Percentiles rank a stretch among this genome's conserved stretches.
Evolutionary conservation across 2,797 vertebrate genomes (phyloP).

Genomic region (Orientallactaga sibirica): DNA sequence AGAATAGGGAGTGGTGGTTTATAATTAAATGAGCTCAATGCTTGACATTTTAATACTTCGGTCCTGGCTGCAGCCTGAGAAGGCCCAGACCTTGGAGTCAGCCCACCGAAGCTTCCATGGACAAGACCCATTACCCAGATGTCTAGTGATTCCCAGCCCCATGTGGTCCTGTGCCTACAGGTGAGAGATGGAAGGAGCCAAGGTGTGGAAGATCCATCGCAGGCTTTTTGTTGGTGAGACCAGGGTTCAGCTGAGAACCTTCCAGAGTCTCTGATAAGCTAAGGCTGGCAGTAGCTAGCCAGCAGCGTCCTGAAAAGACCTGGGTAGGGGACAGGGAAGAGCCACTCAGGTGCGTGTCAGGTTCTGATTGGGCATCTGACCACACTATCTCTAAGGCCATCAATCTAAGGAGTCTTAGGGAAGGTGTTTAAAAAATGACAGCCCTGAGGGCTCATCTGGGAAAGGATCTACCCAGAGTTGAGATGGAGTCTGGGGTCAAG

Average conservation of each 20-base stretch:
- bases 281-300: not conserved
- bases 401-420: not conserved
- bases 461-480: not conserved
- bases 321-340: rapidly evolving
- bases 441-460: not conserved
- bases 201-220: not conserved
- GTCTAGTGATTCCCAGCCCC: not conserved
- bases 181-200: not conserved
- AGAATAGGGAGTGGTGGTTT: constrained; percentile 16
- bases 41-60: not conserved
- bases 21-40: constrained; percentile 25
- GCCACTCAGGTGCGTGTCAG: not conserved
- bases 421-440: not conserved
- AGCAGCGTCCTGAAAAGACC: not conserved
- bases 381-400: not conserved
- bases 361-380: not conserved
- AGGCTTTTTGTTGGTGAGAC: not conserved
- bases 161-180: not conserved
- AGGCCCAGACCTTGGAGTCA: not conserved
- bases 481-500: not conserved
- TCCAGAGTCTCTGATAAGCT: not conserved
- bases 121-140: not conserved
- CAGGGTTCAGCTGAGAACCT: not conserved
- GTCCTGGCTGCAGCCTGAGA: not conserved
- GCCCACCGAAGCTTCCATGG: not conserved